Evolutionary conservation across 2,888 invertebrate genomes (phyloP).

Genomic region (Horisme vitalbata): DNA sequence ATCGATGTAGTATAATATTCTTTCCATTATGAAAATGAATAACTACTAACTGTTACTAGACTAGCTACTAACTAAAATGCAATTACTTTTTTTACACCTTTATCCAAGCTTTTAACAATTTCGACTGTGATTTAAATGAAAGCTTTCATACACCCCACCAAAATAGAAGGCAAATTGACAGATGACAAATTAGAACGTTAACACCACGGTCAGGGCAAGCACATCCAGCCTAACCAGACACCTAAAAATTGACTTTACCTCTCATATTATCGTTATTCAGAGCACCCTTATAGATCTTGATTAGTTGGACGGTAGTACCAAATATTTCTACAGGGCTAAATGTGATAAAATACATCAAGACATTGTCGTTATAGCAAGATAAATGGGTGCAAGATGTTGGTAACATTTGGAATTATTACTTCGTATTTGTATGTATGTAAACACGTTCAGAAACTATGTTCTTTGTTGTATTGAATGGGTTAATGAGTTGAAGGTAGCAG

Average conservation of each 20-base stretch:
- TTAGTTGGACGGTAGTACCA: slow-evolving; percentile 53
- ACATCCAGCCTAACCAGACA: slow-evolving; percentile 48
- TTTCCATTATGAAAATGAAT: too few species aligned
- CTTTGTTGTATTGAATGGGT: slow-evolving; percentile 44
- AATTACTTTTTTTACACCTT: too few species aligned
- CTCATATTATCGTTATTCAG: slow-evolving; percentile 15
- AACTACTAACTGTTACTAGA: too few species aligned
- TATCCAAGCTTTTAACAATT: background rate
- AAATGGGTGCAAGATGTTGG: slow-evolving; percentile 64
- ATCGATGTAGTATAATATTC: too few species aligned
- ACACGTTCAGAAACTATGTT: slow-evolving; percentile 43
- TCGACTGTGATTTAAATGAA: slow-evolving; percentile 53
- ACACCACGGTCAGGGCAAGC: slow-evolving; percentile 66
- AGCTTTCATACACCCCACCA: slow-evolving; percentile 75
- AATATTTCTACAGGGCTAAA: slow-evolving; percentile 76
- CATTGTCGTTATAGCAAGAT: slow-evolving; percentile 79
- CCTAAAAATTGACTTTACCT: slow-evolving; percentile 14
- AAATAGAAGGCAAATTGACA: slow-evolving; percentile 81
- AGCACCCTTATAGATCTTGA: slow-evolving; percentile 44
- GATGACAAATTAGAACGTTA: slow-evolving; percentile 81
- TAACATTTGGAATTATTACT: slow-evolving; percentile 63
- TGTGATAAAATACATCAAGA: slow-evolving; percentile 80
- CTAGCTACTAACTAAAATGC: too few species aligned
- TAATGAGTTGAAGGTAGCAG: slow-evolving; percentile 26
- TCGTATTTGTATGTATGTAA: slow-evolving; percentile 53